Base-by-base conservation (phyloP, 2,888 invertebrate species). In the Diarsia rubi region DNA sequence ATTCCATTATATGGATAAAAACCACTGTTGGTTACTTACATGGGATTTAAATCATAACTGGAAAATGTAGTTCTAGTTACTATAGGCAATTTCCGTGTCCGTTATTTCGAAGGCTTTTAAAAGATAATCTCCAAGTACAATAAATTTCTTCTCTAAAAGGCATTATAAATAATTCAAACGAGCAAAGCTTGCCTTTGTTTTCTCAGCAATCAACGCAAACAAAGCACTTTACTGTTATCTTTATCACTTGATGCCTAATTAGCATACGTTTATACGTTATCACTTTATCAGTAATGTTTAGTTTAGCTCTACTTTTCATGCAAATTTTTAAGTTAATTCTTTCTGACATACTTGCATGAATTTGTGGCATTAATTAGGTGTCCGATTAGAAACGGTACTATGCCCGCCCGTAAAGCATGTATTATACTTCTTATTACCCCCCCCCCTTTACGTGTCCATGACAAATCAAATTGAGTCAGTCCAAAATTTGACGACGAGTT, bases 291-390 rank as follows among this genome's bases (percentile, higher is more conserved):
- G 27, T 65, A 52, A 54, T 24, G 57, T 63, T 73, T 67, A 64
- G 69, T 81, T 69, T 24, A 72, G 77, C 63, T 84, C 74, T 52
- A 67, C 21, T 73, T 70, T 68, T 75, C 75, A 86, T 80, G 84
- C 0, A 54, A 75, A 79, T 76, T 63, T 16, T 12, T 31, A 14
- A 19, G 2, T 45, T 65, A 9, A 72, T 57, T n/a, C 6, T 65
- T 54, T 71, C 12, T 19, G 45, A 79, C n/a, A 62, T 54, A 66
- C 54, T 45, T 66, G 14, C 37, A 42, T 76, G 14, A 4, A 27
- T 45, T 79, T 12, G 31, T 74, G 24, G 49, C 16, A 6, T 24
- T n/a, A 19, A 31, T 49, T 14, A 63, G 3, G 24, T 47, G 11
- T 31, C 27, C 27, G 19, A 44, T 60, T 57, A 37, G 3, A 54